Evolutionary conservation across 2,113 vertebrate genomes (phyloP), one percentile per base, ranked within the genome.

Genomic region (Meriones unguiculatus): DNA sequence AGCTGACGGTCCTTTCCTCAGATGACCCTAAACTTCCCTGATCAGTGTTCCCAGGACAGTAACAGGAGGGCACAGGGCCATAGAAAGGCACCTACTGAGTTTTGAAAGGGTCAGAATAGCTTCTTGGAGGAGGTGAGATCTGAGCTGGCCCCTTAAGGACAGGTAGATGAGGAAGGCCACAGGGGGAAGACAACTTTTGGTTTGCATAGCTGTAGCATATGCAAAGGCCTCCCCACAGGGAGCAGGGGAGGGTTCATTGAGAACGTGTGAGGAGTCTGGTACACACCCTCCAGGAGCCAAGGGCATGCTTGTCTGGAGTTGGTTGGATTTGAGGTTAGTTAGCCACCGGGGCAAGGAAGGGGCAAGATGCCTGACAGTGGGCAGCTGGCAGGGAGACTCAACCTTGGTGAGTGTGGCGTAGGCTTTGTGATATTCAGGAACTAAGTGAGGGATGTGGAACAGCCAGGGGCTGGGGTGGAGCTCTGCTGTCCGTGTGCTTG

Each of bases 261-360:
- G 72, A 77, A 69, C 25, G 38, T 12, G 15, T 10, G 57, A 54
- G 64, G 20, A 65, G 25, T 25, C 82, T n/a, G n/a, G 46, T 57
- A 24, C 2, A 22, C 1, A 28, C 25, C 46, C n/a, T 10, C 32
- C 7, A 28, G 35, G 38, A 65, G 32, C 41, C 28, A 7, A 72
- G 38, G 59, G 75, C 22, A 17, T 35, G 12, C 62, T 9, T 54
- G 38, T 24, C 5, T 0, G 5, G 1, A 4, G 32, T 75, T 59
- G 6, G 32, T 75, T 59, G 65, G 24, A 32, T 76, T 6, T 8
- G 35, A 46, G 57, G 2, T 12, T 11, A 32, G 41, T 57, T 2
- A 0, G 12, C 18, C 38, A 30, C 11, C 46, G 25, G 41, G 0
- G 30, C n/a, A 8, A 30, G n/a, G n/a, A 1, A 6, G 2, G 22